Percentiles rank a stretch among this genome's conserved stretches.
Conservation (phyloP, 2,888 invertebrate genomes). For the Tetranychus truncatus region DNA sequence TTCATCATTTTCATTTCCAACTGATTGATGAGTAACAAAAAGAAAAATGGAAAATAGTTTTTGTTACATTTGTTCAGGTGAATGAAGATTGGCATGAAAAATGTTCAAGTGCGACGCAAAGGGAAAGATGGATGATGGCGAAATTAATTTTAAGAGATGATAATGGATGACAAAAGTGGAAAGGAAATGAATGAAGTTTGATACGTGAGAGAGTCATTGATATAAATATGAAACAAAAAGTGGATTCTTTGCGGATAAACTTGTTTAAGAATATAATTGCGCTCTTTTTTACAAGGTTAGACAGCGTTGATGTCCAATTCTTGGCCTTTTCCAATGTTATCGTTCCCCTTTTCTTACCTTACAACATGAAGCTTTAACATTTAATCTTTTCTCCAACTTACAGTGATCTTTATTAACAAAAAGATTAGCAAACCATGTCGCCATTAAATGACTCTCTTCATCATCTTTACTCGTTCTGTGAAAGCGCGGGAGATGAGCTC, state of each 20-base stretch:
- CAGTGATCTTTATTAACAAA: background rate
- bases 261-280: background rate
- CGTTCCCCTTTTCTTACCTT: background rate
- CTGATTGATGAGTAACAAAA: background rate
- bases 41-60: too few relatives aligned
- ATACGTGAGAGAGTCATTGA: background rate
- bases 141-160: too few relatives aligned
- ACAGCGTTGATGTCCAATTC: background rate
- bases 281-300: background rate
- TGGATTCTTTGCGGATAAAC: background rate
- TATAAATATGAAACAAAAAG: background rate
- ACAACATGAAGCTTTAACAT: too few relatives aligned
- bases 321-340: background rate
- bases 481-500: background rate
- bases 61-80: too few relatives aligned
- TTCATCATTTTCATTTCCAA: background rate
- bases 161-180: background rate
- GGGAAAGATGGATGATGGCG: too few relatives aligned
- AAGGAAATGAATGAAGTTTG: background rate
- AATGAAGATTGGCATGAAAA: too few relatives aligned
- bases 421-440: background rate
- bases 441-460: background rate
- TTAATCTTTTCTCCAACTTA: too few relatives aligned
- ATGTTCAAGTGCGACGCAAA: too few relatives aligned
- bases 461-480: background rate